Evolutionary conservation across 2,888 invertebrate species (phyloP).

Genomic region (Nomada fabriciana): DNA sequence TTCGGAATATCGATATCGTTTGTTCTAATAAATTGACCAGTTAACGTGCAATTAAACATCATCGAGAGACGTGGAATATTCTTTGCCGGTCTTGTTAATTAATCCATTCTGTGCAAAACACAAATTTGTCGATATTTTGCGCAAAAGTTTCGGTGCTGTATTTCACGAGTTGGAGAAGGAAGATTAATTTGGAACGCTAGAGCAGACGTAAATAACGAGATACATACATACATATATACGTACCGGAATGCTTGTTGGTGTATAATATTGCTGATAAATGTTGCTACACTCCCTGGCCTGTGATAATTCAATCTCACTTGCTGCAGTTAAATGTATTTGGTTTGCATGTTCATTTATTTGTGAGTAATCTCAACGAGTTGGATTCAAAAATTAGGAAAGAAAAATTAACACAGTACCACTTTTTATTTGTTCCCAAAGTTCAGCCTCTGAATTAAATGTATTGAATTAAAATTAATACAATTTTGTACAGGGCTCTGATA

Average conservation of each 20-base stretch:
- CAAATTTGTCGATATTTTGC: not conserved
- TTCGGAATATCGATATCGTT: too few species aligned
- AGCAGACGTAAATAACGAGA: conserved; percentile 19
- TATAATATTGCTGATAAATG: conserved; percentile 17
- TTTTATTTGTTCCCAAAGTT: too few species aligned
- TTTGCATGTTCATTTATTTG: not conserved
- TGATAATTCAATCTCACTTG: not conserved
- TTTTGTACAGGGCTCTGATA: too few species aligned
- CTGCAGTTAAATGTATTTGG: not conserved
- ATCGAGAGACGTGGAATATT: not conserved
- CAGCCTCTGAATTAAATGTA: too few species aligned
- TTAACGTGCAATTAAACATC: not conserved
- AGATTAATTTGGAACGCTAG: conserved; percentile 12
- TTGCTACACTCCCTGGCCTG: conserved; percentile 7
- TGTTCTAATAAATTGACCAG: too few species aligned
- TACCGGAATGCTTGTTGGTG: not conserved
- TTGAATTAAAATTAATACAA: too few species aligned
- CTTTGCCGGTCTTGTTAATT: not conserved
- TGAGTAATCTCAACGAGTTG: not conserved
- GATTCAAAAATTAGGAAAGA: not conserved
- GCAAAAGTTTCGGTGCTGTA: not conserved
- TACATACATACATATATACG: not conserved
- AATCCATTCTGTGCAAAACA: not conserved
- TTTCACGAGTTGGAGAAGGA: not conserved
- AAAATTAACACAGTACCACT: too few species aligned